Evolutionary conservation across 2,888 invertebrate species (phyloP), one percentile per base, ranked within the genome.

Genomic region (Acrobasis suavella): DNA sequence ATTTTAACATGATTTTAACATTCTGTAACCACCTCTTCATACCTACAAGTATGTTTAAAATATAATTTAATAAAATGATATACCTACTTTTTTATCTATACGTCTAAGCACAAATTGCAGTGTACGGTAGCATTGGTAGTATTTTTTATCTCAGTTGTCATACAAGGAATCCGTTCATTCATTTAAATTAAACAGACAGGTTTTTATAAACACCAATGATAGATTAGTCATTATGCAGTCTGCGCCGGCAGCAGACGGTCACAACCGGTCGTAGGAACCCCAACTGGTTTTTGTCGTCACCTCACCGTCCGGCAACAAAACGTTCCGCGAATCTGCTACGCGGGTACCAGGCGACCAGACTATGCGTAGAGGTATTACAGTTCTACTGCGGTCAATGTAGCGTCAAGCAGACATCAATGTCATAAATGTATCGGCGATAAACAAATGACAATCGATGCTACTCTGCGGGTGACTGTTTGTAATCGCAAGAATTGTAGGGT

Each of bases 401-500:
- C 32, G 32, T 56, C 74, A 76, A 78, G 78, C 76, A 76, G 74
- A 73, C 75, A 70, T 72, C 72, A 75, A 61, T 59, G 68, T 68
- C 66, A 58, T 65, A 66, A 71, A 65, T 32, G 51, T 52, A 55
- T 51, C 58, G 60, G 56, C 50, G 42, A 60, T 58, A 65, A 64
- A 63, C 65, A 67, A 58, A 60, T 64, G 65, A 64, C 37, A 49
- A 16, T 51, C 59, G 54, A 46, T 70, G 16, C 68, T 69, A 72
- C 89, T 87, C 83, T 80, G 89, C 87, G 89, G 89, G 89, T 89
- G 89, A 90, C 87, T 89, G 78, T 70, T 76, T 80, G 81, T 84
- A 85, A 84, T 82, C 78, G 73, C 75, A 77, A 68, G 72, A 76
- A 72, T 70, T 64, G 70, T 75, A 88, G 87, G 88, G 87, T 62